These are phyloP conservation scores for Cabera pusaria DNA, from an alignment of 2,888 invertebrate genomes.

Conservation along the genomic window DNA sequence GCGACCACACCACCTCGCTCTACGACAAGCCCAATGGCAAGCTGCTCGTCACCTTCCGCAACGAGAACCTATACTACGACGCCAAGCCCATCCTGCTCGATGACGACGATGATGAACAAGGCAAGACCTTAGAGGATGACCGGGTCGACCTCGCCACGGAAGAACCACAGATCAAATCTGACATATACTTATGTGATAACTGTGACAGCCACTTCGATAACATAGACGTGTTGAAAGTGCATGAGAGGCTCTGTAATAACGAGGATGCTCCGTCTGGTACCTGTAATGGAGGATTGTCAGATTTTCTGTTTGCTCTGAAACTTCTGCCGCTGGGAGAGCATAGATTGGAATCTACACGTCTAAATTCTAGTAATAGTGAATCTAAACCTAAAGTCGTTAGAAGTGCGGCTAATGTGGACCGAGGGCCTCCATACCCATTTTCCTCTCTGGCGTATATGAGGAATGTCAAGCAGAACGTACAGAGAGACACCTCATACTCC, in stretches of 20 bases:
- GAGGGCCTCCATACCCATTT: constrained; percentile 75
- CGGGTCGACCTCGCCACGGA: constrained; percentile 2
- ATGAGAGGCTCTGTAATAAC: constrained; percentile 76
- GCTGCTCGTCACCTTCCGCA: constrained; percentile 88
- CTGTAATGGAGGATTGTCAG: constrained; percentile 56
- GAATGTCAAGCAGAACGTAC: constrained; percentile 57
- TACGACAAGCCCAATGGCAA: constrained; percentile 86
- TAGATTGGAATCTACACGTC: constrained; percentile 27
- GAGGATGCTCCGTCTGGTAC: constrained; percentile 46
- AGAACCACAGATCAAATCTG: constrained; percentile 78
- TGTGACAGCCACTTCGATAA: constrained; percentile 89
- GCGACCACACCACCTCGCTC: constrained; percentile 88
- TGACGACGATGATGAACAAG: constrained; percentile 15
- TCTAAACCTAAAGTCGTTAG: constrained; percentile 56
- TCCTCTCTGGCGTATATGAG: constrained; percentile 73
- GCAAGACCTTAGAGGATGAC: constrained; percentile 4
- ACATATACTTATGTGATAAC: constrained; percentile 89
- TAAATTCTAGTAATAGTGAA: constrained; percentile 39
- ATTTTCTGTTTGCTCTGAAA: constrained; percentile 69
- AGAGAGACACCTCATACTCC: constrained; percentile 59
- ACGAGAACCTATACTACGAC: constrained; percentile 87
- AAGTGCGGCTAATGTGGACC: constrained; percentile 59
- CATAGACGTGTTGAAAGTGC: constrained; percentile 58
- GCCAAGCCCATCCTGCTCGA: constrained; percentile 28
- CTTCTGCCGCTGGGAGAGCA: constrained; percentile 49